phyloP scores from a whole-genome alignment of 2,113 vertebrate species.

The Lucifuga dentata region DNA sequence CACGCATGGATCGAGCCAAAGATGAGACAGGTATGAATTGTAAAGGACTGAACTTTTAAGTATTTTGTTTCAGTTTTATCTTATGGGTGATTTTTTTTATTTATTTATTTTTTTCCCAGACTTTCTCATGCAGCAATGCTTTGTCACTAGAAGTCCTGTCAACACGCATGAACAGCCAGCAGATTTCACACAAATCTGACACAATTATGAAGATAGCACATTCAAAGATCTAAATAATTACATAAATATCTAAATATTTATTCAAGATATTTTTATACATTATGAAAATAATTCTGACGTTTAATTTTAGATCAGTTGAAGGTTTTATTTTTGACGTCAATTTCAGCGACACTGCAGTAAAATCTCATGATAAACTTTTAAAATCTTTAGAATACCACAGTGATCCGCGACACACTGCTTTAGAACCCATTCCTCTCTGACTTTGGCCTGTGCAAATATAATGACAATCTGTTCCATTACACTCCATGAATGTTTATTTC shows the following conservation, averaged over 20 bases:
- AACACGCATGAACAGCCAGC: too few relatives aligned
- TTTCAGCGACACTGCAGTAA: too few relatives aligned
- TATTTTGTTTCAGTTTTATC: conserved; percentile 50
- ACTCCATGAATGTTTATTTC: conserved; percentile 57
- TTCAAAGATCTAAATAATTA: neutral
- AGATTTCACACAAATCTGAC: too few relatives aligned
- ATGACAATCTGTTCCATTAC: conserved; percentile 49
- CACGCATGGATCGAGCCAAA: conserved; percentile 50
- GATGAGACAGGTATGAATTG: conserved; percentile 48
- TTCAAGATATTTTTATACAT: too few relatives aligned
- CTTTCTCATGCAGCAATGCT: conserved; percentile 12
- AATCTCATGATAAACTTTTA: too few relatives aligned
- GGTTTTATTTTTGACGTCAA: too few relatives aligned
- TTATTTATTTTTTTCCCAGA: too few relatives aligned
- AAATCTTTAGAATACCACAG: too few relatives aligned
- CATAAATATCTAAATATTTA: too few relatives aligned
- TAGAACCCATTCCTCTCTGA: neutral
- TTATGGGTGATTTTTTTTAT: conserved; percentile 23
- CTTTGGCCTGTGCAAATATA: conserved; percentile 27
- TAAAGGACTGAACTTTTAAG: conserved; percentile 27
- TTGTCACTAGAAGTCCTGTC: too few relatives aligned
- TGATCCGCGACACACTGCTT: neutral
- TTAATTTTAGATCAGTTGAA: too few relatives aligned
- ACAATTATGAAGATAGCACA: neutral
- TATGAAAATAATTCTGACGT: too few relatives aligned